Conservation (phyloP, 2,797 vertebrate species). For the Rhadinocentrus ornatus region DNA sequence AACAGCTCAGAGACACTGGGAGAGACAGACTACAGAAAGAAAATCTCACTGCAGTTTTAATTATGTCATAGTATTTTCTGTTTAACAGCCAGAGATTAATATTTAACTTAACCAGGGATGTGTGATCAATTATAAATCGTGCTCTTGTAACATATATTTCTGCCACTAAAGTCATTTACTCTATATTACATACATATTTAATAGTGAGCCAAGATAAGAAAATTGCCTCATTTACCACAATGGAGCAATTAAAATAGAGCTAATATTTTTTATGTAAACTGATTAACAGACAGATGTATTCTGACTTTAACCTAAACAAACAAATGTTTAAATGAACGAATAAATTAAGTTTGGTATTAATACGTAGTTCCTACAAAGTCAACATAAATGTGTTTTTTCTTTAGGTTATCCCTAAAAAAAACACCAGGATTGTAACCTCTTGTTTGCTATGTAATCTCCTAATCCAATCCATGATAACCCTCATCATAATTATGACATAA, state of each 20-base stretch:
- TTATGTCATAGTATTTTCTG: conserved; percentile 37
- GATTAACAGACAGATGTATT: neutral
- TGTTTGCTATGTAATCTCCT: neutral
- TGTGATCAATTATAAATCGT: conserved; percentile 48
- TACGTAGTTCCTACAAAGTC: neutral
- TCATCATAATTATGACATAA: conserved; percentile 22
- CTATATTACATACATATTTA: conserved; percentile 21
- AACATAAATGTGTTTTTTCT: neutral
- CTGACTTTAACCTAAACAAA: neutral
- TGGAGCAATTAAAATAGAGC: neutral
- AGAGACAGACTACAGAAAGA: neutral
- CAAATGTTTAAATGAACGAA: neutral
- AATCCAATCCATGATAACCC: conserved; percentile 7
- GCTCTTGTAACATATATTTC: conserved; percentile 28
- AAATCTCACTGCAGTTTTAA: conserved; percentile 1
- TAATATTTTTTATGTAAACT: neutral
- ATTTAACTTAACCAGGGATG: conserved; percentile 27
- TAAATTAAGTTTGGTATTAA: neutral
- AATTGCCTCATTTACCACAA: neutral
- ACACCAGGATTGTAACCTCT: neutral
- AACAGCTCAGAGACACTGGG: conserved; percentile 2
- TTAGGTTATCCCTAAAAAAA: neutral
- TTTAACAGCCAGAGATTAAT: conserved; percentile 22
- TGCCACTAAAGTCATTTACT: conserved; percentile 8
- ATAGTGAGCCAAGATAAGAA: conserved; percentile 12